These are phyloP conservation scores for Ectemnius continuus DNA, from an alignment of 2,888 invertebrate species.

Conservation along the genomic window DNA sequence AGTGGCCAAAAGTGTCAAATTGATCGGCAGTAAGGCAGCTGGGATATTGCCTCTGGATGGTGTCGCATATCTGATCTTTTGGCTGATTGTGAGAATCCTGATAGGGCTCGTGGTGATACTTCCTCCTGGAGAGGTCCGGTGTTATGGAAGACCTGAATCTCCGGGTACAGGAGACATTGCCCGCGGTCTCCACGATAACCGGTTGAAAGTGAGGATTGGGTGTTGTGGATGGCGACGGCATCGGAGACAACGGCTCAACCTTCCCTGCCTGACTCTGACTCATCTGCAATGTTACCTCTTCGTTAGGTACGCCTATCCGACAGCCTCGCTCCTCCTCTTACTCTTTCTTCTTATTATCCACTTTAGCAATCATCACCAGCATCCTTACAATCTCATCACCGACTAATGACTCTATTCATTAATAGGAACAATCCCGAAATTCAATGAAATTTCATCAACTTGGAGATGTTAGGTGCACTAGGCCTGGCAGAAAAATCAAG, in stretches of 20 bases:
- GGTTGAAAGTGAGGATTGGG: constrained; percentile 32
- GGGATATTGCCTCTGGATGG: constrained; percentile 28
- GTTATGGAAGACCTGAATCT: constrained; percentile 25
- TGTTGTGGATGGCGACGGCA: constrained; percentile 32
- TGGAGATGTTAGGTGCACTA: too few species aligned
- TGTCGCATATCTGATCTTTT: constrained; percentile 26
- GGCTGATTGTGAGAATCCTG: constrained; percentile 17
- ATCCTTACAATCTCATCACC: too few species aligned
- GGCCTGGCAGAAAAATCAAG: too few species aligned
- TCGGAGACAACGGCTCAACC: constrained; percentile 46
- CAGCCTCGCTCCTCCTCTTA: too few species aligned
- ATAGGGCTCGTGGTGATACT: constrained; percentile 24
- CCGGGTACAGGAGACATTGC: constrained; percentile 38
- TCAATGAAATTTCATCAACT: too few species aligned
- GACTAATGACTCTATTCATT: too few species aligned
- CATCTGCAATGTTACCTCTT: constrained; percentile 35
- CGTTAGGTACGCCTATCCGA: not conserved
- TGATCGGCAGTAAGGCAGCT: constrained; percentile 33
- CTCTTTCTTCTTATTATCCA: too few species aligned
- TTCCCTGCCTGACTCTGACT: constrained; percentile 42
- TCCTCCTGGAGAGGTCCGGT: constrained; percentile 13
- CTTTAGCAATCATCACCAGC: too few species aligned
- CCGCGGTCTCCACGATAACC: constrained; percentile 51
- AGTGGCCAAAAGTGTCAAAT: constrained; percentile 53
- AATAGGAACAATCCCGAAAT: too few species aligned